Evolutionary conservation across 2,113 vertebrate species (phyloP), one percentile per base, ranked within the genome.

Genomic region (Coreoperca whiteheadi): DNA sequence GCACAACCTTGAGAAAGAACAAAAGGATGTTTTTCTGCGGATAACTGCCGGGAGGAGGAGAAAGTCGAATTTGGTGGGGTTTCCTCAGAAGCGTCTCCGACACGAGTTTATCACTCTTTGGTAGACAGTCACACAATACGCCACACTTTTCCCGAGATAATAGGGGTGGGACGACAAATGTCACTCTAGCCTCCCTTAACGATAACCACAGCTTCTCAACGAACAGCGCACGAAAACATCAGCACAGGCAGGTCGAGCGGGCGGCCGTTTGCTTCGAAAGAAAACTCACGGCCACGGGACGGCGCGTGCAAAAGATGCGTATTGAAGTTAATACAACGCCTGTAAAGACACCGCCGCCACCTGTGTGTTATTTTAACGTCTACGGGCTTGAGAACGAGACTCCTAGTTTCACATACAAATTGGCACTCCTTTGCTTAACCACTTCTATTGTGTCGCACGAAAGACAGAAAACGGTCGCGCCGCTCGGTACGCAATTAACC

Each of bases 1-100:
- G 15, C 65, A 59, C 79, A 56, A 71, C 77, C 75, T 79, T 70
- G 54, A 73, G 66, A 81, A 53, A 79, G 39, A 28, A 77, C 73
- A 82, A 73, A 78, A 87, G 85, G 88, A 87, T 86, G 87, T 91
- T 91, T 87, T 69, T 91, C 37, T 90, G 74, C 54, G 79, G 86
- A 88, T 90, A 79, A 65, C 14, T 80, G 57, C 50, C 3, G 68
- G 73, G 70, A 50, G 65, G 67, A 86, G 79, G 76, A 85, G 60
- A 74, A 30, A 25, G 77, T 50, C 77, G 10, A 8, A 60, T 63
- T 77, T 84, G 86, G 89, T 81, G 83, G 57, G 14, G 84, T 79
- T 86, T 88, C 89, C 91, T 83, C 18, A 16, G 28, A 53, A 21
- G 23, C 12, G 20, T 28, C 69, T 64, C 43, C 75, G 87, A 92